A percentile compares a stretch with the other conserved stretches of the same genome.
Evolutionary conservation across 2,113 vertebrate species (phyloP).

Genomic region (Malurus cyaneus): DNA sequence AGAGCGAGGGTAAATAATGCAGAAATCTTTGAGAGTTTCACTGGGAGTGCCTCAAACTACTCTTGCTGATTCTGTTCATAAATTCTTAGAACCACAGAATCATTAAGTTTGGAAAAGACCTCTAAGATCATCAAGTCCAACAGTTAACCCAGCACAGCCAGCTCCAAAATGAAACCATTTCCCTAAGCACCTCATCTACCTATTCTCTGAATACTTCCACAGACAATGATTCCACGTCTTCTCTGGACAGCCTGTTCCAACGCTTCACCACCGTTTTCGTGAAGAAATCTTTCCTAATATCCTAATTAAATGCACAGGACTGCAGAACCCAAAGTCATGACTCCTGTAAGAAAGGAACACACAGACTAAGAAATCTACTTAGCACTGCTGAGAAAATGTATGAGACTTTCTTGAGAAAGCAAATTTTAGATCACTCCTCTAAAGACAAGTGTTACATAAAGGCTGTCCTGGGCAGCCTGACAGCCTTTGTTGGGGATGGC

Average conservation of each 20-base stretch:
- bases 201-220: neutral
- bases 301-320: neutral
- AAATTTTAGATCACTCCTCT: neutral
- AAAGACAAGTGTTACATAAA: neutral
- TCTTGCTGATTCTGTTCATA: neutral
- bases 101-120: neutral
- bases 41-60: neutral
- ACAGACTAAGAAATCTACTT: neutral
- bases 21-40: neutral
- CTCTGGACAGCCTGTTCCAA: neutral
- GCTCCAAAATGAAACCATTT: neutral
- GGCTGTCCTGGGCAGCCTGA: neutral
- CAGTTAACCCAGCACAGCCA: neutral
- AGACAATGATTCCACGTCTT: neutral
- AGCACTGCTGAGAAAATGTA: neutral
- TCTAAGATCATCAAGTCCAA: neutral
- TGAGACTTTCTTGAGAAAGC: neutral
- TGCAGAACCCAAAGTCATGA: accelerated
- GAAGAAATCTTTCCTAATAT: neutral
- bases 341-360: neutral
- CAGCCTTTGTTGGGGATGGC: neutral
- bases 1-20: neutral
- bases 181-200: neutral
- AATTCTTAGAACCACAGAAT: neutral
- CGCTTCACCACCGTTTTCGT: neutral